Conservation (phyloP, 2,797 vertebrate species). For the Pangasius krempfi region DNA sequence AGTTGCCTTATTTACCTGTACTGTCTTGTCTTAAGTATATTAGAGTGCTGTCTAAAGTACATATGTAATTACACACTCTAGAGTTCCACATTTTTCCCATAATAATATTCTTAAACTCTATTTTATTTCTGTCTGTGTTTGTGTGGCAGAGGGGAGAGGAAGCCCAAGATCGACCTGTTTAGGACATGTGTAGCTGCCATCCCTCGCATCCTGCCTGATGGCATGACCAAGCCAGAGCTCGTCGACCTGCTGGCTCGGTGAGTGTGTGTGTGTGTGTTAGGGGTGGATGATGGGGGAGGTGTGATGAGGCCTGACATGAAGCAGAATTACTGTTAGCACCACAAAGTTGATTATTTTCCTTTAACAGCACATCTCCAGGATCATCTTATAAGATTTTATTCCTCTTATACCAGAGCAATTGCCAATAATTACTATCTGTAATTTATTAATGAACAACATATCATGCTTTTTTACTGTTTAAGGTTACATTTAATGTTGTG, state of each 20-base stretch:
- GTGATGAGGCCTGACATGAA: neutral
- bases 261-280: constrained; percentile 43
- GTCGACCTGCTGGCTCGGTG: constrained; percentile 95
- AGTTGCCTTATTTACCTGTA: neutral
- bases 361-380: neutral
- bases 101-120: neutral
- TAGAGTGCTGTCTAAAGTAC: neutral
- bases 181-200: constrained; percentile 97
- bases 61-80: neutral
- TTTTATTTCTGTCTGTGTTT: constrained; percentile 9
- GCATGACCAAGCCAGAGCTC: constrained; percentile 97
- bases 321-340: neutral
- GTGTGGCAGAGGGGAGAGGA: constrained; percentile 89
- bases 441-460: neutral
- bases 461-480: neutral
- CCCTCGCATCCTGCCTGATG: constrained; percentile 94
- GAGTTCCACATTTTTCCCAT: neutral
- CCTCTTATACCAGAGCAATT: neutral
- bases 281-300: neutral
- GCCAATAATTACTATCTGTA: neutral
- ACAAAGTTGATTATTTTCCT: neutral
- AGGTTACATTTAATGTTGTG: neutral
- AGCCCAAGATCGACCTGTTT: constrained; percentile 98
- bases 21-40: neutral
- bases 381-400: neutral